Evolutionary conservation across 1,140 invertebrate genomes (phyloP).

Genomic region (Sycophaga agraensis): DNA sequence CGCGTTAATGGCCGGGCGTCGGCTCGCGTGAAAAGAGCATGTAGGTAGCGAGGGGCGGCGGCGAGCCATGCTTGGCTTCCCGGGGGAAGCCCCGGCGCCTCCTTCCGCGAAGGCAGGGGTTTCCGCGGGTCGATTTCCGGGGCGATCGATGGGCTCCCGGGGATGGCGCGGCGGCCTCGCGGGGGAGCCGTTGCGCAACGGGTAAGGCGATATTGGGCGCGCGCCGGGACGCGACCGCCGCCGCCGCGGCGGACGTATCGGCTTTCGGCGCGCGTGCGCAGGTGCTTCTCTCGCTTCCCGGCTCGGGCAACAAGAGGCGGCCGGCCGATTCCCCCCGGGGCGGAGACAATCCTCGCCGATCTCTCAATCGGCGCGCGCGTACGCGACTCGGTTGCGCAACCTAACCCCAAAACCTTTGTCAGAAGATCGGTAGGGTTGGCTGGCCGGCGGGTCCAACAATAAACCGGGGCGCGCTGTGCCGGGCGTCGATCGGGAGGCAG

Average conservation of each 20-base stretch:
- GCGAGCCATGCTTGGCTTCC: no score
- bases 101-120: no score
- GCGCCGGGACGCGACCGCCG: conserved; percentile 20
- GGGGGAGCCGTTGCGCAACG: conserved; percentile 1
- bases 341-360: background rate
- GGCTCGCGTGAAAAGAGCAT: no score
- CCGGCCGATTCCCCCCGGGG: background rate
- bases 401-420: no score
- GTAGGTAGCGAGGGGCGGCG: no score
- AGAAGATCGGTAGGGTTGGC: no score
- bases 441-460: no score
- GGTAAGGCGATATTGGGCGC: conserved; percentile 27
- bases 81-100: no score
- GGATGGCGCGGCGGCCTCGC: background rate
- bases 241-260: conserved; percentile 6
- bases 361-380: background rate
- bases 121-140: no score
- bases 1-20: no score
- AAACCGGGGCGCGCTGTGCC: no score
- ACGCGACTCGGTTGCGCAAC: background rate
- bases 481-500: no score
- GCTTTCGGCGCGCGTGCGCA: conserved; percentile 16
- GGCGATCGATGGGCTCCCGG: background rate
- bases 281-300: background rate
- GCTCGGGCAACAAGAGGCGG: background rate